A percentile compares a stretch with the other conserved stretches of the same genome.
Evolutionary conservation across 1,140 invertebrate genomes (phyloP).

Genomic region (Pentalonia nigronervosa): DNA sequence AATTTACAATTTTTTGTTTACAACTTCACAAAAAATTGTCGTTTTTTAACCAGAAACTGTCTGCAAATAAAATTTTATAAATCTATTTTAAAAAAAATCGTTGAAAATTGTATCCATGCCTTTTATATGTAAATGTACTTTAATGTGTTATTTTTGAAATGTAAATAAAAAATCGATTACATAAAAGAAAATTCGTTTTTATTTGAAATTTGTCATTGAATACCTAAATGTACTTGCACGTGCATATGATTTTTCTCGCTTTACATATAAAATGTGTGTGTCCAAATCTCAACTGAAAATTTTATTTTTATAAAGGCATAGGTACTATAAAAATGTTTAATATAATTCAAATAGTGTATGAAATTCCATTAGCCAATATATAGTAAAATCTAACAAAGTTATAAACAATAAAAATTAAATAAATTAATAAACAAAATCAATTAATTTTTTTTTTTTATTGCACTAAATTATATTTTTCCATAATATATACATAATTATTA

Average conservation of each 20-base stretch:
- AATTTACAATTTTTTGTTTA: neutral
- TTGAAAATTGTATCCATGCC: neutral
- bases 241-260: neutral
- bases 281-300: neutral
- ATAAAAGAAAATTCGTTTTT: neutral
- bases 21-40: neutral
- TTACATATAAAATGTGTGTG: neutral
- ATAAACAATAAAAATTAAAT: neutral
- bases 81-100: slow-evolving; percentile 5
- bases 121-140: neutral
- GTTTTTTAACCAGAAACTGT: neutral
- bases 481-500: neutral
- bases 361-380: neutral
- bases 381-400: neutral
- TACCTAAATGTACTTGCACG: neutral
- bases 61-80: neutral
- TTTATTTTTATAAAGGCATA: neutral
- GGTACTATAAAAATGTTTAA: no score
- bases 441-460: neutral
- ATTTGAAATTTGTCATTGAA: neutral
- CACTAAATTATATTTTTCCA: neutral
- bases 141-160: neutral
- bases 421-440: neutral
- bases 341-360: neutral
- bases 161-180: neutral